Evolutionary conservation across 2,888 invertebrate genomes (phyloP), one percentile per base, ranked within the genome.

Genomic region (Plebejus anna): DNA sequence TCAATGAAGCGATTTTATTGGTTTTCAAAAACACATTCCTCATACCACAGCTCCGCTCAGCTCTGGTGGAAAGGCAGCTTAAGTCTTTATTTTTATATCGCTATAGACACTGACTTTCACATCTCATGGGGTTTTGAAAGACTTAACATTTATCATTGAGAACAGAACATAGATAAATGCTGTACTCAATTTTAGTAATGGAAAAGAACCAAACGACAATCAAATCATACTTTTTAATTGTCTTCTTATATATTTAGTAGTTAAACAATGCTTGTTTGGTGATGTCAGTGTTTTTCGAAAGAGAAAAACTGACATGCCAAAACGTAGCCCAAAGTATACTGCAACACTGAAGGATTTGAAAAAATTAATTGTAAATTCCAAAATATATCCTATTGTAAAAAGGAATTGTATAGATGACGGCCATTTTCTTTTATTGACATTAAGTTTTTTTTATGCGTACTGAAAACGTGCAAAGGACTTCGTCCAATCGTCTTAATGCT

Each of bases 271-370:
- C 51, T 47, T 11, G 59, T 75, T 47, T 70, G 47, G 38, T 2
- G 55, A 73, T 84, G 81, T 83, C 86, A 82, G 83, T 82, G 85
- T 5, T 82, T 82, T 80, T 77, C 70, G 71, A 51, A 59, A 72
- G 75, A 76, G 32, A 76, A 66, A 47, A 59, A 72, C 77, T 75
- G 70, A 80, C 79, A 79, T 78, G 79, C 76, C 75, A 61, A 66
- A 85, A 85, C 32, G 47, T 13, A 16, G 11, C 13, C 36, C 11
- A 77, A 76, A 77, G 82, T 81, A 85, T 87, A 90, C 92, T 92
- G 92, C 92, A 92, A 86, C 92, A 92, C 92, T 91, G 89, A 92
- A 79, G 92, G 92, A 93, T 93, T 93, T 93, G 92, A 92, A 87
- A 87, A 83, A 80, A 84, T 81, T 84, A 76, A 76, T 71, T 76